A percentile compares a stretch with the other conserved stretches of the same genome.
Evolutionary conservation across 1,140 invertebrate genomes (phyloP).

Genomic region (Hycleus phaleratus): DNA sequence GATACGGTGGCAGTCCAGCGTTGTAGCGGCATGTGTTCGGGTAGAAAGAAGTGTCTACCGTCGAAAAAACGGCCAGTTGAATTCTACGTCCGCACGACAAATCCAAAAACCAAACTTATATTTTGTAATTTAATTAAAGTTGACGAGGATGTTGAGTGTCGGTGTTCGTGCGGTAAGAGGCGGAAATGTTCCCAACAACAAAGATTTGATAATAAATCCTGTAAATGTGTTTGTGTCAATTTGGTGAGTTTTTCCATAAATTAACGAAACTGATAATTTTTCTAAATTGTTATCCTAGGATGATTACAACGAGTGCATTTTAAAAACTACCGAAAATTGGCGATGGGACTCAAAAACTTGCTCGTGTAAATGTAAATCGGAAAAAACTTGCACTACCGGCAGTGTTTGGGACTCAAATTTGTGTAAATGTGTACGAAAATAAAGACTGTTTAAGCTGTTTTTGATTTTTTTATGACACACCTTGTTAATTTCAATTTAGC

Average conservation of each 20-base stretch:
- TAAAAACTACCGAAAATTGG: constrained; percentile 10
- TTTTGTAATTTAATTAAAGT: constrained; percentile 22
- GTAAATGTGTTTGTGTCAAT: constrained; percentile 26
- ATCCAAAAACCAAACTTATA: constrained; percentile 6
- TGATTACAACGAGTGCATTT: constrained; percentile 11
- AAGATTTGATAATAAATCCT: constrained; percentile 23
- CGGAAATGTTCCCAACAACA: constrained; percentile 22
- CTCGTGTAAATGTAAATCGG: constrained; percentile 26
- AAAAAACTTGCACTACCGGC: constrained; percentile 26
- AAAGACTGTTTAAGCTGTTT: no score
- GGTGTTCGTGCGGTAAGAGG: constrained; percentile 23
- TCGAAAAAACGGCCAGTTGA: constrained; percentile 9
- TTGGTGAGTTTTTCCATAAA: constrained; percentile 17
- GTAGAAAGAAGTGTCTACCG: constrained; percentile 25
- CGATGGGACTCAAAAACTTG: constrained; percentile 28
- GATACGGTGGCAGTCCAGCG: constrained; percentile 44
- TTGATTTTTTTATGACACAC: no score
- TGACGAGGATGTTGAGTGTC: constrained; percentile 25
- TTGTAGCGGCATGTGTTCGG: constrained; percentile 44
- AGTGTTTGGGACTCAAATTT: constrained; percentile 20
- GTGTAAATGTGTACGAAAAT: constrained; percentile 21
- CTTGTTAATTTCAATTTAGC: no score
- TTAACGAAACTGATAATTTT: neutral
- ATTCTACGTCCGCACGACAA: constrained; percentile 18
- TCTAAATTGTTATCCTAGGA: neutral